Conservation (phyloP, 1,140 invertebrate species). For the Anoplophora glabripennis region DNA sequence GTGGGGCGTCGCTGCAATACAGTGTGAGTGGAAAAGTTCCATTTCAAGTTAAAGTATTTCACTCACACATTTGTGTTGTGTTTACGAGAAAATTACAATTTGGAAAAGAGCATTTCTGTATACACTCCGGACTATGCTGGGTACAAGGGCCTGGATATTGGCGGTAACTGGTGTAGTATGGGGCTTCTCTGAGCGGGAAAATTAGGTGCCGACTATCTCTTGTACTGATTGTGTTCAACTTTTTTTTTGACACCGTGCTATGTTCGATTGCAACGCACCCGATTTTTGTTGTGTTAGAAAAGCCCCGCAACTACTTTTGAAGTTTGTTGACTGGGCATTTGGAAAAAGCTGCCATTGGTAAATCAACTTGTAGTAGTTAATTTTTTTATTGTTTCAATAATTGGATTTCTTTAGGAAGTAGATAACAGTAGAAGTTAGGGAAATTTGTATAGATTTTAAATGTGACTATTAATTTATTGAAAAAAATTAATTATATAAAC, state of each 20-base stretch:
- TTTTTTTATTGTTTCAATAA: conserved; percentile 1
- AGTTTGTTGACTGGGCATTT: conserved; percentile 11
- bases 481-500: conserved; percentile 4
- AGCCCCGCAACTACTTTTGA: neutral
- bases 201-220: neutral
- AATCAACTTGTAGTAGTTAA: conserved; percentile 2
- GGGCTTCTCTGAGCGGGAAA: neutral
- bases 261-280: neutral
- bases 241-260: neutral
- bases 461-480: conserved; percentile 15
- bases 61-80: conserved; percentile 61
- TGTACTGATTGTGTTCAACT: neutral
- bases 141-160: neutral
- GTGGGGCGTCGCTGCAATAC: conserved; percentile 35
- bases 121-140: conserved; percentile 58
- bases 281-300: conserved; percentile 2
- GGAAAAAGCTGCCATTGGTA: conserved; percentile 3
- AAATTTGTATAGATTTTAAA: conserved; percentile 13
- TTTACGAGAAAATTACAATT: conserved; percentile 62
- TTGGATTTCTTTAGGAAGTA: conserved; percentile 1
- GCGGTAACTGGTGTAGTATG: neutral
- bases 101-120: conserved; percentile 69
- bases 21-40: conserved; percentile 41
- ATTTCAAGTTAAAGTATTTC: conserved; percentile 40
- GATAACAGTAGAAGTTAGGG: neutral